Base-by-base conservation (phyloP, 2,113 vertebrate genomes). In the Peromyscus californicus region DNA sequence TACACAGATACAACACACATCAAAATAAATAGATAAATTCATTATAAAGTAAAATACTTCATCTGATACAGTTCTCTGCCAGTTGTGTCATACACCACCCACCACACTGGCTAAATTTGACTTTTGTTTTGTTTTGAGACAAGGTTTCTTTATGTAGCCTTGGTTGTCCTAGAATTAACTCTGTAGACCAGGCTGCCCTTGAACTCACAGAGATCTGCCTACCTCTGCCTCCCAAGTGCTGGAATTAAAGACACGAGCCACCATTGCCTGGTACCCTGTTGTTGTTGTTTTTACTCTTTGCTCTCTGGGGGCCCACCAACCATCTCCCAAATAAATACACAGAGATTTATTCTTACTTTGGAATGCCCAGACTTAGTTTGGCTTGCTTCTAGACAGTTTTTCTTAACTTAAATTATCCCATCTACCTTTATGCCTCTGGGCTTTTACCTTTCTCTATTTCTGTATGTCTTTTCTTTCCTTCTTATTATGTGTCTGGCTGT, bases 31-130 rank as follows among this genome's bases (percentile, higher is more conserved):
- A 48, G 45, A 48, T 48, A 79, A 22, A 51, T 24, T 51, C 75
- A 48, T 31, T 78, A 48, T 17, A 69, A 90, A 83, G 67, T 93
- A 78, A 94, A 84, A 54, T 70, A 80, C 36, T 86, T 82, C 24
- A 5, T 80, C 24, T 84, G 29, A 79, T 16, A 69, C 2, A 24
- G 7, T 5, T 92, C 65, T 63, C 65, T 63, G 51, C 59, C 51
- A 48, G 36, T 22, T 31, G 3, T 75, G 0, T 5, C 12, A 24
- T 51, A 65, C 16, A 84, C 24, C 24, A 70, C 26, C 12, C 67
- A 51, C 45, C 15, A 51, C 13, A 26, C 1, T 76, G 61, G 31
- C 70, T 94, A 85, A 84, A 54, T 94, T 45, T 63, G 61, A 63
- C 22, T 24, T 63, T 70, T 70, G 13, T 33, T 33, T 69, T 36